Base-by-base conservation (phyloP, 2,113 vertebrate genomes). In the Nothoprocta perdicaria region DNA sequence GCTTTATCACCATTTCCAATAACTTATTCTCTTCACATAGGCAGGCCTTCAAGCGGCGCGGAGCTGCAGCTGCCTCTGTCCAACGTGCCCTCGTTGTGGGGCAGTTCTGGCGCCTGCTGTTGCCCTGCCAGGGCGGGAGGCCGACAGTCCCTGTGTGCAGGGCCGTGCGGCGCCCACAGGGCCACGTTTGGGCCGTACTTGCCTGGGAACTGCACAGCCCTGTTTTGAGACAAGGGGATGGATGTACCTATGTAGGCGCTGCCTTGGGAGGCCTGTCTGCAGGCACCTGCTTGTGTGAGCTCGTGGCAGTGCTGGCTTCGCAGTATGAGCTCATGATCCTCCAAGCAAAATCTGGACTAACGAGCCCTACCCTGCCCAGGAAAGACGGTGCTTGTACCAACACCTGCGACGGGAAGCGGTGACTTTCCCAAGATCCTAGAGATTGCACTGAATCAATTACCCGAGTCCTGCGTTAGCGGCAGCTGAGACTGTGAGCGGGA, bases 201-300 rank as follows among this genome's bases (percentile, higher is more conserved):
- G 11, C 50, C 3, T 12, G 13, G 69, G 48, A 78, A 38, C 43
- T 63, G 13, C 14, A 4, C 4, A 19, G 4, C 12, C 9, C 73
- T 35, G 29, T 0, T 27, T 6, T 14, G 21, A 80, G 24, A 16
- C 45, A 58, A 87, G 50, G 24, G 24, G 61, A 27, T 7, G 2
- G 5, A 19, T 0, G 29, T 4, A 38, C 0, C 1, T 27, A 21
- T 0, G 29, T 4, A 38, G 0, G 2, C 23, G 55, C n/a, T 11
- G 26, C 8, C 14, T 57, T 10, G 12, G 26, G 80, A 67, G 41
- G 8, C 74, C 48, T 3, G 40, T 40, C 58, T 27, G 27, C 15
- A 61, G 48, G 46, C 65, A 18, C 48, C 3, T 1, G 18, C 9
- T 19, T 48, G 8, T 3, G 69, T 0, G 1, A 77, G 68, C 41